Base-by-base conservation (phyloP, 2,797 vertebrate genomes). In the Danio albolineatus region DNA sequence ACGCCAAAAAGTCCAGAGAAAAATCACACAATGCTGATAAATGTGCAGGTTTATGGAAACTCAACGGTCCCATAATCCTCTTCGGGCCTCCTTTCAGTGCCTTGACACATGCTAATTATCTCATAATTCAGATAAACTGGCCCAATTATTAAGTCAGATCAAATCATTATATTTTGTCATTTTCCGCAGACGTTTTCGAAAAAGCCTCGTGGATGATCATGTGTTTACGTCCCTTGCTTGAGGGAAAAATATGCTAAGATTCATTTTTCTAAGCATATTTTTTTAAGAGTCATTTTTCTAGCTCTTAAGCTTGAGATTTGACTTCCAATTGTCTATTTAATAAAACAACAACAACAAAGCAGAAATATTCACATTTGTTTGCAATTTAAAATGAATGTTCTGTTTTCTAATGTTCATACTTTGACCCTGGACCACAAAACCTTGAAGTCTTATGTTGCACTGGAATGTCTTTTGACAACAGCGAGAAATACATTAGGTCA, bases 71-170 rank as follows among this genome's bases (percentile, higher is more conserved):
- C 16, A 85, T 91, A 91, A 92, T 91, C 89, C 87, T 84, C 54
- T 85, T 89, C 86, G 87, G 86, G 86, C 86, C 84, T 85, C 82
- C 86, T 90, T 91, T 91, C 87, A 90, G 70, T 57, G 85, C 87
- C 84, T 79, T 84, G 89, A 90, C 90, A 88, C 88, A 88, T 89
- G 86, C 85, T 85, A 80, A 74, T 89, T 84, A 87, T 75, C 80
- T 87, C 81, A 85, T 89, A 87, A 89, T 89, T 86, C 82, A 70
- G 10, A 53, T 13, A 39, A 53, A n/a, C 16, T 70, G 48, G 28
- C 48, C 46, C 1, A 10, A 70, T 39, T 53, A 70, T 39, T 70
- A 70, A 9, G 28, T 70, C 49, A 53, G 48, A 70, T 53, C 4
- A 7, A 12, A 70, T 70, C 39, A 70, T 53, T 53, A 53, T 70